Conservation (phyloP, 2,888 invertebrate species). For the Plagiodera versicolora region DNA sequence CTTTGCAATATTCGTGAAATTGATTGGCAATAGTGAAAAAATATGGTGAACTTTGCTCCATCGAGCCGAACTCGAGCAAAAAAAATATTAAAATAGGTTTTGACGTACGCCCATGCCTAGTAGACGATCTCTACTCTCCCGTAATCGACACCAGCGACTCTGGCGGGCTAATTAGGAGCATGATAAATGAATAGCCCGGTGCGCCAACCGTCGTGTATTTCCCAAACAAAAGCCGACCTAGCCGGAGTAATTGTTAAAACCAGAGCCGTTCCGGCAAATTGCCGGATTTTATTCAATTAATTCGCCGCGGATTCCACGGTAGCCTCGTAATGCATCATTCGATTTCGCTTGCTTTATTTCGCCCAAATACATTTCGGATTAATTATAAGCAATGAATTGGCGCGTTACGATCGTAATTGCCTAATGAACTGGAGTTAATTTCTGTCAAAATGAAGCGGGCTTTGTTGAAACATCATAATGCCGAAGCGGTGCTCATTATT, state of each 20-base stretch:
- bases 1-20: too few species aligned
- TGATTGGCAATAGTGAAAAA: too few species aligned
- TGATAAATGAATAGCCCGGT: conserved; percentile 33
- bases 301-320: conserved; percentile 35
- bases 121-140: conserved; percentile 29
- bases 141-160: conserved; percentile 34
- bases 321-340: conserved; percentile 34
- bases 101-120: conserved; percentile 9
- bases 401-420: conserved; percentile 19
- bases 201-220: conserved; percentile 26
- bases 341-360: conserved; percentile 31
- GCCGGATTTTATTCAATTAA: conserved; percentile 39
- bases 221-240: conserved; percentile 31
- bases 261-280: conserved; percentile 36
- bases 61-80: too few species aligned
- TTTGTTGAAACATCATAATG: background rate
- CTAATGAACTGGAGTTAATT: conserved; percentile 16
- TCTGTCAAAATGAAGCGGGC: background rate
- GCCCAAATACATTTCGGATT: conserved; percentile 32
- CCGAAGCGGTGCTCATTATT: background rate
- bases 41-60: too few species aligned
- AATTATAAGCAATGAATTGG: conserved; percentile 29
- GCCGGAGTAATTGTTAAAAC: conserved; percentile 35
- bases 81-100: too few species aligned
- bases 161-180: conserved; percentile 34